phyloP scores from a whole-genome alignment of 1,140 invertebrate species.

The Chelonus insularis region DNA sequence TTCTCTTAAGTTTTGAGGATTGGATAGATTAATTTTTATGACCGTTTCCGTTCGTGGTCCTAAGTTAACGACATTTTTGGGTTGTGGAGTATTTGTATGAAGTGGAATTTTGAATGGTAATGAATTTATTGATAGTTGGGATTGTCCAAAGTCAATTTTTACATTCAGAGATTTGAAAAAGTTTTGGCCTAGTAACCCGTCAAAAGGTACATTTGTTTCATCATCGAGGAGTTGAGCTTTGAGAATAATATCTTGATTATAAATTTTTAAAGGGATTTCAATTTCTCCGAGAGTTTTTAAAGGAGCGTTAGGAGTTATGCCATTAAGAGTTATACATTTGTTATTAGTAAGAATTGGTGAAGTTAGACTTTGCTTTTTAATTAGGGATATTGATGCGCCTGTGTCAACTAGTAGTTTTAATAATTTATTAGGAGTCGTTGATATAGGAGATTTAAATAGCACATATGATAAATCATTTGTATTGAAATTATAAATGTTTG shows the following conservation, averaged over 20 bases:
- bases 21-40: background rate
- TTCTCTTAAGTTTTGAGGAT: background rate
- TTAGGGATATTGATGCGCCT: conserved; percentile 22
- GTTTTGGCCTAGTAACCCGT: conserved; percentile 7
- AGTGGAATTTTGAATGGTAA: background rate
- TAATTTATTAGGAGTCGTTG: conserved; percentile 4
- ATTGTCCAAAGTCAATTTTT: conserved; percentile 6
- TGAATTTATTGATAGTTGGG: background rate
- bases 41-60: conserved; percentile 2
- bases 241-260: background rate
- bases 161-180: background rate
- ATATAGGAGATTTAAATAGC: conserved; percentile 8
- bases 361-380: conserved; percentile 17
- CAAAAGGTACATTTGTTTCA: conserved; percentile 23
- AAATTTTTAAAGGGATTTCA: no score
- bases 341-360: conserved; percentile 9
- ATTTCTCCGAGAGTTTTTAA: background rate
- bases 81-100: background rate
- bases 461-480: conserved; percentile 24
- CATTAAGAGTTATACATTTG: conserved; percentile 17
- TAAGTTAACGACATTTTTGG: background rate
- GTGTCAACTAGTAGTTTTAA: conserved; percentile 29
- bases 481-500: background rate
- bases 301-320: conserved; percentile 14
- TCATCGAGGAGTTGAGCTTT: conserved; percentile 17